Evolutionary conservation across 2,888 invertebrate species (phyloP), one percentile per base, ranked within the genome.

Genomic region (Lepidocyrtoides sp.): DNA sequence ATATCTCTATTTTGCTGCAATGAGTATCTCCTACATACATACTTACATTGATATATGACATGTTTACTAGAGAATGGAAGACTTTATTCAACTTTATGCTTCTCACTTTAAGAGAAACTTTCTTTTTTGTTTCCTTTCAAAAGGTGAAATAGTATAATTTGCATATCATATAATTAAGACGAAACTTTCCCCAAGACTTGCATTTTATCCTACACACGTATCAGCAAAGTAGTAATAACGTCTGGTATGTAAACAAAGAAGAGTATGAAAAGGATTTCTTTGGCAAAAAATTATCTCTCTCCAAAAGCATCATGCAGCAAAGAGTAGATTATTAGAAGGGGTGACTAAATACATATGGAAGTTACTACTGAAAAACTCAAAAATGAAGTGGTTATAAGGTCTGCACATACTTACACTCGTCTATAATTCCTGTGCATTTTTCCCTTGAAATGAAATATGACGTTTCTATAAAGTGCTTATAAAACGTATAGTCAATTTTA

Each of bases 101-200:
- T 41, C 2, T 41, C 8, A 60, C 7, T 8, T 69, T 20, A 8
- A 36, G n/a, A n/a, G n/a, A 69, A 36, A 63, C 63, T 63, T 69
- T 41, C 41, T 20, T 36, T 36, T 69, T 32, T 72, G 5, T 7
- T 20, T 72, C 20, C 12, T 69, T 69, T 69, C 10, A 10, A 44
- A 20, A 41, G 20, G 23, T 41, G 44, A 44, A 44, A 32, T 2
- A 51, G 51, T 26, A 48, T 2, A 23, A 48, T 81, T 81, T 81
- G 57, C 60, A 60, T 81, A 57, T 36, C 81, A 41, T 81, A 81
- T 81, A 81, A 81, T 81, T 81, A 81, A 60, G 60, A 20, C n/a
- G 20, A 41, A 72, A 72, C 69, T 72, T 72, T 72, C 20, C 2
- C 44, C 23, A 20, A 10, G 41, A 72, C 20, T 41, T 7, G 17